Conservation (phyloP, 2,797 vertebrate species). For the Zenarchopterus dispar region DNA sequence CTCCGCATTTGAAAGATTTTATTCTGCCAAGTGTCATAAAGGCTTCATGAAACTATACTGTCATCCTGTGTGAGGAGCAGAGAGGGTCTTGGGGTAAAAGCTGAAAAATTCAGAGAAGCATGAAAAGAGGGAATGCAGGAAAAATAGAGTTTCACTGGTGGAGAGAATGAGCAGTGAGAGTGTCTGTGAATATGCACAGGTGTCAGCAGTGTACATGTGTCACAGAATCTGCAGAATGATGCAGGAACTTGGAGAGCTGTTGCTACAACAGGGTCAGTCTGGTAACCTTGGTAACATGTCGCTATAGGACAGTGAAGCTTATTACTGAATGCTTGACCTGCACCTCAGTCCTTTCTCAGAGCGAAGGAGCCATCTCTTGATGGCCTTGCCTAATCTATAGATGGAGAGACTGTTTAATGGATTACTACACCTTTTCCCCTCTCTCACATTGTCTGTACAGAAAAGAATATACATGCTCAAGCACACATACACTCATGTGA, state of each 20-base stretch:
- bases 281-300: slow-evolving; percentile 79
- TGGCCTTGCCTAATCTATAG: slow-evolving; percentile 79
- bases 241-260: slow-evolving; percentile 51
- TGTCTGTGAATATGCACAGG: neutral
- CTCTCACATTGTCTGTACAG: slow-evolving; percentile 42
- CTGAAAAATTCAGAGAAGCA: slow-evolving; percentile 43
- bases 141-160: slow-evolving; percentile 41
- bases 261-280: slow-evolving; percentile 50
- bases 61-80: slow-evolving; percentile 8
- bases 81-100: slow-evolving; percentile 42
- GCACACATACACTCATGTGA: slow-evolving; percentile 7
- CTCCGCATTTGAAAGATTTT: slow-evolving; percentile 45
- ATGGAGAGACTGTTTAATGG: slow-evolving; percentile 81
- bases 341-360: slow-evolving; percentile 72
- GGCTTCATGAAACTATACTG: slow-evolving; percentile 21
- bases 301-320: slow-evolving; percentile 76
- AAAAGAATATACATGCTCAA: slow-evolving; percentile 28
- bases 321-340: slow-evolving; percentile 85
- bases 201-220: slow-evolving; percentile 24
- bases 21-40: slow-evolving; percentile 44
- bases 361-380: slow-evolving; percentile 80
- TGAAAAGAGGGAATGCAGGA: slow-evolving; percentile 29
- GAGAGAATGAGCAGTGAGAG: slow-evolving; percentile 24
- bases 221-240: slow-evolving; percentile 38
- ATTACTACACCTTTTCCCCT: slow-evolving; percentile 71